Evolutionary conservation across 2,888 invertebrate species (phyloP).

Genomic region (Tiliacea citrago): DNA sequence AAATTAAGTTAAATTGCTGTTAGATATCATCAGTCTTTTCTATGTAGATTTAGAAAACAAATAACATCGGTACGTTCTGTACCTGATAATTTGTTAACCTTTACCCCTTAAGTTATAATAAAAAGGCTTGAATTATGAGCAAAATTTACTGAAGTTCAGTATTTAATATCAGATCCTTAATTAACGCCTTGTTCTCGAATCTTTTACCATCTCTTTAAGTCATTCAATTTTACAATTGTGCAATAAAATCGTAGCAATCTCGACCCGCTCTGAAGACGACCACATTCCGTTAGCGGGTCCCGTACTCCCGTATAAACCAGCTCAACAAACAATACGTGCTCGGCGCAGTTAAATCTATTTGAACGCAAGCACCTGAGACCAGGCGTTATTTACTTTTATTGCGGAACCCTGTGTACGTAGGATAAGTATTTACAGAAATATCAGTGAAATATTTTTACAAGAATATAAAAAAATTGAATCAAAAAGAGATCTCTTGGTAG

Average conservation of each 20-base stretch:
- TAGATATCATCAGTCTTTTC: background rate
- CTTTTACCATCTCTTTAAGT: background rate
- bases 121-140: background rate
- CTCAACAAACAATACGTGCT: constrained; percentile 58
- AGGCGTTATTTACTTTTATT: constrained; percentile 64
- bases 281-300: constrained; percentile 39
- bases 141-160: background rate
- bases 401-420: constrained; percentile 26
- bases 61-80: background rate
- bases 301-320: constrained; percentile 47
- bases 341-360: constrained; percentile 65
- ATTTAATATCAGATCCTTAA: background rate
- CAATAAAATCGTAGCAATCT: constrained; percentile 32
- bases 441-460: background rate
- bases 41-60: background rate
- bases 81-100: background rate
- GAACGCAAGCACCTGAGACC: constrained; percentile 63
- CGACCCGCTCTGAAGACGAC: constrained; percentile 22
- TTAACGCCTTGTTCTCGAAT: background rate
- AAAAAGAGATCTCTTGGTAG: too few relatives aligned
- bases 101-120: background rate
- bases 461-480: background rate
- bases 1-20: background rate
- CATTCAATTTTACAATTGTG: constrained; percentile 14
- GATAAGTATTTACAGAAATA: constrained; percentile 33